Evolutionary conservation across 2,113 vertebrate species (phyloP).

Genomic region (Tupaia tana): DNA sequence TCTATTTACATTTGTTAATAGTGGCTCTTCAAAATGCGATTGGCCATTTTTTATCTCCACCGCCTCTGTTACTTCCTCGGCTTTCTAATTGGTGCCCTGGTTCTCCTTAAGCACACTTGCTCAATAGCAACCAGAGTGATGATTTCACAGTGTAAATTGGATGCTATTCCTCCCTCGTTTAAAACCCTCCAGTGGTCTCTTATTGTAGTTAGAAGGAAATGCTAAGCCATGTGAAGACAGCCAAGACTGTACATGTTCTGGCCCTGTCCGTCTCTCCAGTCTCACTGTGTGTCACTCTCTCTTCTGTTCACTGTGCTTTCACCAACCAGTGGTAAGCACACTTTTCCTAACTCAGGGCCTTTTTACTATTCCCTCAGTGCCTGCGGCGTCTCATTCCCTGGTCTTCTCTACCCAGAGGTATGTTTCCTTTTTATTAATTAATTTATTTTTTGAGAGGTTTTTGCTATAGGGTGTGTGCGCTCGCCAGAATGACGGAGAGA

Average conservation of each 20-base stretch:
- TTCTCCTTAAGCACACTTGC: background rate
- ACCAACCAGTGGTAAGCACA: background rate
- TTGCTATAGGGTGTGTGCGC: too few species aligned
- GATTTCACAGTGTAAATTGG: background rate
- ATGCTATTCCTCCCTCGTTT: background rate
- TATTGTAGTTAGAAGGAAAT: background rate
- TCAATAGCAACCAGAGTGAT: background rate
- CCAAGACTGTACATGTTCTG: too few species aligned
- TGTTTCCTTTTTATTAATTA: background rate
- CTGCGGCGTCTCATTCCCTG: background rate
- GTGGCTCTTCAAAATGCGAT: background rate
- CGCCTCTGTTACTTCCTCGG: accelerated
- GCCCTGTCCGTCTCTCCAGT: background rate
- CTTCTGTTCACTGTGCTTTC: background rate
- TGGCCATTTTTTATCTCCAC: background rate
- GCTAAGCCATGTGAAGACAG: background rate
- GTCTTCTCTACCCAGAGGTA: background rate
- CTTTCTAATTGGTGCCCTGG: background rate
- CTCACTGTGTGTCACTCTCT: background rate
- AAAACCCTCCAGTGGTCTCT: background rate
- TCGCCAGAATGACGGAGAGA: too few species aligned
- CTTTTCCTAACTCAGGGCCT: background rate
- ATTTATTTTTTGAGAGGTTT: too few species aligned
- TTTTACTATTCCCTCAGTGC: background rate
- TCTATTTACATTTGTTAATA: background rate